phyloP scores from a whole-genome alignment of 37 sponge, comb jelly and placozoan genomes.

The Aplysina aerophoba region DNA sequence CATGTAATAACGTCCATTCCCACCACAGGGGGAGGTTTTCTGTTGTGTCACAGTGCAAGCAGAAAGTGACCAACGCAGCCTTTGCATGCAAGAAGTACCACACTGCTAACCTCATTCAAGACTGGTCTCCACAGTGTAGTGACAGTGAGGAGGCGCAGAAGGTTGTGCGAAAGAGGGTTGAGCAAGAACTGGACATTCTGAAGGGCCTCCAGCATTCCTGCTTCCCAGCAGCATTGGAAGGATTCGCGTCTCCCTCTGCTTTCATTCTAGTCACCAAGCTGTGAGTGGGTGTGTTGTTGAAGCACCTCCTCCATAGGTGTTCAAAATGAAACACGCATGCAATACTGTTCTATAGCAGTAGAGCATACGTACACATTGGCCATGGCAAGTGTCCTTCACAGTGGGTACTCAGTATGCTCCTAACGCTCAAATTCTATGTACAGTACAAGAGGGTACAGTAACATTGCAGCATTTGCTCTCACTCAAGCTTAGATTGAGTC shows the following conservation, averaged over 20 bases:
- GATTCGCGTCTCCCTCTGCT: conserved; percentile 39
- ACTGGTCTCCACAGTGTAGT: neutral
- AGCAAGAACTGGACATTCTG: conserved; percentile 71
- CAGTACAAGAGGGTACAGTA: too few species aligned
- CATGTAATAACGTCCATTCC: neutral
- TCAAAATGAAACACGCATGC: too few species aligned
- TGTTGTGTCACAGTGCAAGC: conserved; percentile 57
- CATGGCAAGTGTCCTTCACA: too few species aligned
- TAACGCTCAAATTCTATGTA: too few species aligned
- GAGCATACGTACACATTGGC: too few species aligned
- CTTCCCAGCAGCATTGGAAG: conserved; percentile 46
- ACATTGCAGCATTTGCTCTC: too few species aligned
- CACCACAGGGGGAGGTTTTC: conserved; percentile 63
- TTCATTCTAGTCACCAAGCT: conserved; percentile 56
- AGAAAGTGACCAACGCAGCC: conserved; percentile 39
- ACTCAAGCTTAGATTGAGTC: too few species aligned
- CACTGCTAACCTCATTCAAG: neutral
- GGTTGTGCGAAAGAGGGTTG: conserved; percentile 43
- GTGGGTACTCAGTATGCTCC: too few species aligned
- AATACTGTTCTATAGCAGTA: too few species aligned
- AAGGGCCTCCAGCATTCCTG: conserved; percentile 51
- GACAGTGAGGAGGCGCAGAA: neutral
- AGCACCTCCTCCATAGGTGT: neutral
- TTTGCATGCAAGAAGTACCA: conserved; percentile 71
- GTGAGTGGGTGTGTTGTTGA: conserved; percentile 44